Conservation (phyloP, 2,888 invertebrate species). For the Lepidocyrtinus sp. region DNA sequence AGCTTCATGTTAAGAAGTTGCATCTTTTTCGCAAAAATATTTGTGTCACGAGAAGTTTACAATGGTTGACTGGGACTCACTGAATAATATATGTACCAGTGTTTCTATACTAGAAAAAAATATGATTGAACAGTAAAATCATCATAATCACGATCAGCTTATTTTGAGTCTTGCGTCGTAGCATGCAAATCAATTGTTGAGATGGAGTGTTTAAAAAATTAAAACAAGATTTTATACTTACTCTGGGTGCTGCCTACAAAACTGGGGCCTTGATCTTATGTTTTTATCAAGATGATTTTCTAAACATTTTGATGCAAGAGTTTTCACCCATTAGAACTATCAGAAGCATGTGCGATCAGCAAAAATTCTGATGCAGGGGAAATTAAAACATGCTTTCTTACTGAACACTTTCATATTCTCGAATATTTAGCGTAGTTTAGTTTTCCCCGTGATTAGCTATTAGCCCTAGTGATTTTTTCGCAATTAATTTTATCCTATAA, state of each 20-base stretch:
- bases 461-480: no score
- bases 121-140: not conserved
- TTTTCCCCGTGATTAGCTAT: no score
- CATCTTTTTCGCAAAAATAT: slow-evolving; percentile 1
- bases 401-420: no score
- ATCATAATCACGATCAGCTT: slow-evolving; percentile 16
- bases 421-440: no score
- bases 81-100: not conserved
- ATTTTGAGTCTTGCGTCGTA: slow-evolving; percentile 29
- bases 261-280: not conserved
- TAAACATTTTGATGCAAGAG: not conserved
- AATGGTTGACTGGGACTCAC: slow-evolving; percentile 1
- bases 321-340: no score
- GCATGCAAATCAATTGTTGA: slow-evolving; percentile 48
- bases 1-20: not conserved
- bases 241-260: not conserved
- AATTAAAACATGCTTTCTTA: no score
- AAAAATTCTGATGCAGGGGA: no score
- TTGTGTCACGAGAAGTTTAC: no score
- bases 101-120: not conserved
- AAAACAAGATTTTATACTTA: slow-evolving; percentile 36
- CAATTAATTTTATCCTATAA: no score
- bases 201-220: slow-evolving; percentile 9
- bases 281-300: not conserved
- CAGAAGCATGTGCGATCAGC: no score